Conservation (phyloP, 2,888 invertebrate genomes). For the Leptinotarsa tumamoca region DNA sequence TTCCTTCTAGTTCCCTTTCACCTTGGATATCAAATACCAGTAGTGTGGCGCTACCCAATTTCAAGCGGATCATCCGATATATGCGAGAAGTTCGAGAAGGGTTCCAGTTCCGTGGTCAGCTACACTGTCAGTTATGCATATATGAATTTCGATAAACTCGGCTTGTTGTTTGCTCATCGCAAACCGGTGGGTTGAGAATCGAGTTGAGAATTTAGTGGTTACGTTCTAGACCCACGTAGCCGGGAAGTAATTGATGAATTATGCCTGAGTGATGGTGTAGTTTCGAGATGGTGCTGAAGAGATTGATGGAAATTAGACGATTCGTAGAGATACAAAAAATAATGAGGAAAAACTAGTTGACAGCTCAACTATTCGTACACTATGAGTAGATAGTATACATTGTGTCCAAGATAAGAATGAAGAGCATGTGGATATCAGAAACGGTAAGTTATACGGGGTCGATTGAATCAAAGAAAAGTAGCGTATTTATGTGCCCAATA, state of each 20-base stretch:
- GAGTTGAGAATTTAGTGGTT: not conserved
- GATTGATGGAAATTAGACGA: no score
- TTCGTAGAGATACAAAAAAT: no score
- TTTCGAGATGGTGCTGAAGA: not conserved
- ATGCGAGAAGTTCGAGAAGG: conserved; percentile 11
- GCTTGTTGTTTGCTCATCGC: conserved; percentile 15
- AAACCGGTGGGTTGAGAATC: not conserved
- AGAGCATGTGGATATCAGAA: no score
- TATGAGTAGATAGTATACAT: no score
- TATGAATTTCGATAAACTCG: conserved; percentile 9
- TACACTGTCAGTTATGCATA: conserved; percentile 16
- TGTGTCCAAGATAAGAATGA: no score
- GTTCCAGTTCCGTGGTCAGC: not conserved
- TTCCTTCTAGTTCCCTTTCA: not conserved
- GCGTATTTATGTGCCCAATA: no score
- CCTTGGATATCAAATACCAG: not conserved
- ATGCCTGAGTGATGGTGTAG: not conserved
- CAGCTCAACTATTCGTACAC: no score
- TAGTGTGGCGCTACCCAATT: not conserved
- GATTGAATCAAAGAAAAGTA: no score
- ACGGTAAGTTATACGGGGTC: no score
- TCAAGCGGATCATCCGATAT: conserved; percentile 5
- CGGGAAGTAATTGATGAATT: not conserved
- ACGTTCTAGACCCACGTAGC: not conserved
- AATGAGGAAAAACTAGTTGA: no score